Evolutionary conservation across 2,113 vertebrate genomes (phyloP), one percentile per base, ranked within the genome.

Genomic region (Tupaia chinensis): DNA sequence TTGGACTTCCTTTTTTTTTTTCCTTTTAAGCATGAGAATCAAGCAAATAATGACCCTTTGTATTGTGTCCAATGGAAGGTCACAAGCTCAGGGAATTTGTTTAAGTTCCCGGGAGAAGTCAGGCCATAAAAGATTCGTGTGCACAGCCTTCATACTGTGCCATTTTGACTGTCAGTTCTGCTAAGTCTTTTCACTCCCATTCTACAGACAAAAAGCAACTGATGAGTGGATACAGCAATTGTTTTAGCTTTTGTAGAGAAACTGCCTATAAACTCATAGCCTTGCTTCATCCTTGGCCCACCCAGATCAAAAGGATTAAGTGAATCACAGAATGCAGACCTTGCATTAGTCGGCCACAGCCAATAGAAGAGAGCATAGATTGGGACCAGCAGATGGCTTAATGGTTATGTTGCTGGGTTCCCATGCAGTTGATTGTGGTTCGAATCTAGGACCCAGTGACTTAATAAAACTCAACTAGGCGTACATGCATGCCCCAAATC

Each of bases 21-120:
- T 70, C 94, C 94, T 90, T 95, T 97, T 91, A 97, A 98, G 97
- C 98, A 97, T 98, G 98, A 98, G 98, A 98, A 98, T 98, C 97
- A 94, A 97, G 95, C 94, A 95, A 98, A 97, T 96, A 93, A 94
- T 81, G 86, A 96, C 97, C 77, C 96, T 98, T 98, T 97, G 91
- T 93, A 69, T 94, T 97, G 72, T 98, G 87, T 34, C 88, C 85
- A 87, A 16, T 89, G 88, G 76, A 94, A 95, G 89, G 92, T 97
- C 93, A 97, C 70, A 87, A 95, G 83, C 91, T 97, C 94, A 81
- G 97, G 88, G 84, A 98, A 79, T 97, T 98, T 94, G 29, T 97
- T 95, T 61, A 8, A 97, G 89, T 95, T 97, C 97, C 97, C 80
- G 5, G 93, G 95, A 97, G 97, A 97, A 88, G 87, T 88, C 77